A percentile compares a stretch with the other conserved stretches of the same genome.
phyloP scores from a whole-genome alignment of 2,113 vertebrate genomes.

The Cathartes aura region DNA sequence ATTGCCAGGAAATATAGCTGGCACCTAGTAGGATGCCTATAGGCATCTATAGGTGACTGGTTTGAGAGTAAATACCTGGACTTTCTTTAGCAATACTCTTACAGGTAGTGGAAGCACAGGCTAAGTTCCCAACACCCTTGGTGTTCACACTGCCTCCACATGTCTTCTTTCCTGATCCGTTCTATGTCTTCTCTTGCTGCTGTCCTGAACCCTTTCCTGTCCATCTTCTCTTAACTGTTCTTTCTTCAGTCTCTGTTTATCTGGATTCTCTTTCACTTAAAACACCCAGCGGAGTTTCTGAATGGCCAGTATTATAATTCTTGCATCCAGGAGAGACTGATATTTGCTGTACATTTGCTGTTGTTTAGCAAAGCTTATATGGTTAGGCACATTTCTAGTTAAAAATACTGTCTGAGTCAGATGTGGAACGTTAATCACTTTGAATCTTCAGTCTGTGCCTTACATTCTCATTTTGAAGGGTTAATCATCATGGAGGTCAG shows the following conservation, averaged over 20 bases:
- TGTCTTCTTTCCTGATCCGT: neutral
- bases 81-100: neutral
- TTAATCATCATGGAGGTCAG: neutral
- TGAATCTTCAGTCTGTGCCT: neutral
- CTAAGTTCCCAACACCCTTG: neutral
- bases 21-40: too few relatives aligned
- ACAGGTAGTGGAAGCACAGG: neutral
- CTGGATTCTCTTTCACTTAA: neutral
- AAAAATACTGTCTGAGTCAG: accelerated
- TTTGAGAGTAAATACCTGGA: neutral
- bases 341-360: neutral
- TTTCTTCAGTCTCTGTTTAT: neutral
- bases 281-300: neutral
- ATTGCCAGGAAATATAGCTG: neutral
- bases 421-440: neutral
- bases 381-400: neutral
- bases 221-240: neutral
- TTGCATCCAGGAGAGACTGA: neutral
- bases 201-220: neutral
- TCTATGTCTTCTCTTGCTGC: neutral
- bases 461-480: neutral
- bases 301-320: neutral
- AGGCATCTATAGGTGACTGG: neutral
- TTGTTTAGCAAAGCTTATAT: neutral
- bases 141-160: neutral